Evolutionary conservation across 2,113 vertebrate species (phyloP).

Genomic region (Pelecanus crispus): DNA sequence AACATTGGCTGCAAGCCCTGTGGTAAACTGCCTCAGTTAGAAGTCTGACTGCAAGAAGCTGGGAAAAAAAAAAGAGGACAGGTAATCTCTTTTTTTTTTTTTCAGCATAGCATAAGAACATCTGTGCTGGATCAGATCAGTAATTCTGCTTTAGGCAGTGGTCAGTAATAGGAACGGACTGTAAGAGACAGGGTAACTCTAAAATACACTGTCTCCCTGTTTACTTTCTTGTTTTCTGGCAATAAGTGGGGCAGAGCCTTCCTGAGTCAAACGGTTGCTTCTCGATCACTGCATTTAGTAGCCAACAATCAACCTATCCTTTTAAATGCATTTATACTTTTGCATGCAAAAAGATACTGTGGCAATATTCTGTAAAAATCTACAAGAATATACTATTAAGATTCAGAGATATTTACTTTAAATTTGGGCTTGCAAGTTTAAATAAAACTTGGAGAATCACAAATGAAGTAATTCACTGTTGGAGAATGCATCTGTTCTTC

Average conservation of each 20-base stretch:
- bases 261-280: not conserved
- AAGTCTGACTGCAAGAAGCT: not conserved
- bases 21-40: not conserved
- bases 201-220: not conserved
- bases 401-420: not conserved
- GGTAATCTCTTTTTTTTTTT: not conserved
- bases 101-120: not conserved
- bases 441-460: not conserved
- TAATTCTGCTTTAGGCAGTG: not conserved
- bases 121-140: not conserved
- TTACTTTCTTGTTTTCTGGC: not conserved
- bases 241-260: not conserved
- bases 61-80: not conserved
- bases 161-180: not conserved
- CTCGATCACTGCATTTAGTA: not conserved
- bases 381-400: not conserved
- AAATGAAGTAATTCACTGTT: not conserved
- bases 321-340: not conserved
- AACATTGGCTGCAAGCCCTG: slow-evolving; percentile 17
- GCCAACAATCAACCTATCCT: not conserved
- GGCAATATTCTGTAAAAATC: not conserved
- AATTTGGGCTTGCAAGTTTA: not conserved
- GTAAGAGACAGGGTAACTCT: not conserved
- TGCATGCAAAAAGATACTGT: not conserved
- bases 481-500: not conserved